A percentile compares a stretch with the other conserved stretches of the same genome.
Conservation (phyloP, 2,113 vertebrate species). For the Capreolus pygargus region DNA sequence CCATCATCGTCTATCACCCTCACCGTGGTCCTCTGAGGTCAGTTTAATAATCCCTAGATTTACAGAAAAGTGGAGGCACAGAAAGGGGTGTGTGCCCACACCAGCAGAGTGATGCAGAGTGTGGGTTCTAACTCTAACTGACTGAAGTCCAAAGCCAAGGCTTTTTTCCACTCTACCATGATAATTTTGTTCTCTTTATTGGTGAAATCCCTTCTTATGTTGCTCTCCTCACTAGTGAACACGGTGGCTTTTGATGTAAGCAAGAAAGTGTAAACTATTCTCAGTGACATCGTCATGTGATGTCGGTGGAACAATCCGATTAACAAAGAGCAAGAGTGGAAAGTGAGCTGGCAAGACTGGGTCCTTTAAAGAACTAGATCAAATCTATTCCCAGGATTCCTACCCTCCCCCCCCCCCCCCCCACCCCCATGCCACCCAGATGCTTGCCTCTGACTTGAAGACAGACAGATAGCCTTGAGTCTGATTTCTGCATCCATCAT, state of each 20-base stretch:
- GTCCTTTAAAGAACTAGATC: neutral
- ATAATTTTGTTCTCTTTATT: neutral
- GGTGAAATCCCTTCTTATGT: neutral
- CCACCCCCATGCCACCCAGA: accelerated
- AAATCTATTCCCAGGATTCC: neutral
- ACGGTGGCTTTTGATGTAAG: neutral
- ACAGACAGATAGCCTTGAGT: neutral
- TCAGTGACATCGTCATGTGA: neutral
- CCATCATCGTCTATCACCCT: neutral
- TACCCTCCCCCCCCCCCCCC: neutral
- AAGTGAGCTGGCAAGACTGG: neutral
- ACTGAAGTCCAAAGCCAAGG: neutral
- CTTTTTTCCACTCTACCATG: neutral
- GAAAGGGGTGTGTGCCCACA: neutral
- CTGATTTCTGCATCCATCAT: neutral
- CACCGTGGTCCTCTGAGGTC: neutral
- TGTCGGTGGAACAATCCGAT: neutral
- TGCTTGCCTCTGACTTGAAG: neutral
- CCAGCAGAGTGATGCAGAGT: neutral
- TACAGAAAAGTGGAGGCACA: neutral
- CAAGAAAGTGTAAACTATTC: neutral
- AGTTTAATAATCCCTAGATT: neutral
- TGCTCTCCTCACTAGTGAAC: neutral
- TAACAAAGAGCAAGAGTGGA: neutral
- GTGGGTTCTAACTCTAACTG: neutral